phyloP scores from a whole-genome alignment of 2,888 invertebrate genomes.

The Thalpophila matura region DNA sequence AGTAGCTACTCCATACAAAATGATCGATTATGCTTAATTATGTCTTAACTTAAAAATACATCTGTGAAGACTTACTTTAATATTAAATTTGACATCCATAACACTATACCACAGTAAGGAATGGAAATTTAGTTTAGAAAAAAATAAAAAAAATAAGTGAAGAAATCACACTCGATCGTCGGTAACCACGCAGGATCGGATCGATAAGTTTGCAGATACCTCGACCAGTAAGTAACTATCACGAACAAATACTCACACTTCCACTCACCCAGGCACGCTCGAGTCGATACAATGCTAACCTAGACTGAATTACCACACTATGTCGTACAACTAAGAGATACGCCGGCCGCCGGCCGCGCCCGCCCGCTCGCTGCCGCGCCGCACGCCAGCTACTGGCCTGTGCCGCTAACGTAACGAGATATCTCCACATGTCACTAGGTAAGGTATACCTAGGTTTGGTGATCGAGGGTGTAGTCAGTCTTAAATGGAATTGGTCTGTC shows the following conservation, averaged over 20 bases:
- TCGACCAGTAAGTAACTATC: slow-evolving; percentile 74
- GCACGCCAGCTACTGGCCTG: slow-evolving; percentile 51
- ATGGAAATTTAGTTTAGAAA: slow-evolving; percentile 86
- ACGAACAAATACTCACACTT: slow-evolving; percentile 73
- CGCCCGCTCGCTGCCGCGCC: slow-evolving; percentile 43
- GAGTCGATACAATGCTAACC: slow-evolving; percentile 85
- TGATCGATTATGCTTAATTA: slow-evolving; percentile 86
- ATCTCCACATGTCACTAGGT: slow-evolving; percentile 54
- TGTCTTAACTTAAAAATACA: slow-evolving; percentile 88
- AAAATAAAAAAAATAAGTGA: slow-evolving; percentile 75
- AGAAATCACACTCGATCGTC: slow-evolving; percentile 80
- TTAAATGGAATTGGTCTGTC: slow-evolving; percentile 63
- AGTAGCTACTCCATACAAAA: slow-evolving; percentile 78
- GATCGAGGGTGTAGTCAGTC: slow-evolving; percentile 62
- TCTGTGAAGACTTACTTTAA: slow-evolving; percentile 81
- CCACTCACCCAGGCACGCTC: slow-evolving; percentile 72
- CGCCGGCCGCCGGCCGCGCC: slow-evolving; percentile 56
- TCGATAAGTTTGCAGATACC: slow-evolving; percentile 71
- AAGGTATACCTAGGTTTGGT: slow-evolving; percentile 53
- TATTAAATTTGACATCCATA: slow-evolving; percentile 85
- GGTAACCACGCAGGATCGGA: slow-evolving; percentile 69
- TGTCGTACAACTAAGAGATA: slow-evolving; percentile 75
- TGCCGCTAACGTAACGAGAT: slow-evolving; percentile 47
- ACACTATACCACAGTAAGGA: slow-evolving; percentile 90
- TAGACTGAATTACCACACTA: slow-evolving; percentile 85